phyloP scores from a whole-genome alignment of 2,113 vertebrate species.

The Aegypius monachus region DNA sequence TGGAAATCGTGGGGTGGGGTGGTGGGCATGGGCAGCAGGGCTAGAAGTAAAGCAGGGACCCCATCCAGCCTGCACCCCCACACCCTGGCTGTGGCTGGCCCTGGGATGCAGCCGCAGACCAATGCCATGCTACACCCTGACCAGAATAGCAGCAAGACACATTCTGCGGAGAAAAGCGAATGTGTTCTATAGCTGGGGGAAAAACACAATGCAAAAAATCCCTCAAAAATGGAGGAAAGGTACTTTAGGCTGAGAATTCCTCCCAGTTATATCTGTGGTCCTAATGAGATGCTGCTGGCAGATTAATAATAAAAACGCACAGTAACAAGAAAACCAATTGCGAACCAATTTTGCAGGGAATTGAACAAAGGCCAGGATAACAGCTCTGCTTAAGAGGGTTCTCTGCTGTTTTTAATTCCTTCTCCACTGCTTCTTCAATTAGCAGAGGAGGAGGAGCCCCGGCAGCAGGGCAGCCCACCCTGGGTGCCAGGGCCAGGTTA shows the following conservation, averaged over 20 bases:
- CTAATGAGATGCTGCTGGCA: not conserved
- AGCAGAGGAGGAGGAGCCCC: not conserved
- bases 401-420: not conserved
- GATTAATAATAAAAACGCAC: not conserved
- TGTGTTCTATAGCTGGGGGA: accelerated
- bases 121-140: not conserved
- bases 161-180: not conserved
- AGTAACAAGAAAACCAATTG: not conserved
- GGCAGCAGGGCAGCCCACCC: not conserved
- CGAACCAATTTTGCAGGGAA: not conserved
- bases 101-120: not conserved
- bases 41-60: not conserved
- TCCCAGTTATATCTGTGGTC: not conserved
- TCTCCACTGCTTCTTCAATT: not conserved
- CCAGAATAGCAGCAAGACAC: not conserved
- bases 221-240: not conserved
- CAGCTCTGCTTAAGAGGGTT: not conserved
- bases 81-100: not conserved
- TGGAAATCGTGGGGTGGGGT: not conserved
- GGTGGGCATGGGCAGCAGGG: not conserved
- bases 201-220: not conserved
- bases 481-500: not conserved
- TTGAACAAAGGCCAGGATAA: not conserved
- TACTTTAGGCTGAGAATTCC: not conserved
- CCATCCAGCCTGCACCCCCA: not conserved